These are phyloP conservation scores for Anthopleura xanthogrammica DNA, from an alignment of 92 coral and sea anemone genomes.

Conservation along the genomic window DNA sequence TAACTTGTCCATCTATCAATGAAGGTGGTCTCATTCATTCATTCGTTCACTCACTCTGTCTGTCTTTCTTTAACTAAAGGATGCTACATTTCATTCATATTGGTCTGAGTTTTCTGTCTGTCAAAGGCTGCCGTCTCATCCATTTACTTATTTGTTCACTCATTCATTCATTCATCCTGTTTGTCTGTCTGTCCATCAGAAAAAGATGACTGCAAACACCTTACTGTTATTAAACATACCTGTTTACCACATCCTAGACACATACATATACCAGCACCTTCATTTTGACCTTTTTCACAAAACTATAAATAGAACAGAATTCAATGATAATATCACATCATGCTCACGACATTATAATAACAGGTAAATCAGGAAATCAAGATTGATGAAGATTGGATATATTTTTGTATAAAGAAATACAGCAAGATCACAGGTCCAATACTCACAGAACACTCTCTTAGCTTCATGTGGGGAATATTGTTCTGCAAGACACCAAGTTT, in stretches of 20 bases:
- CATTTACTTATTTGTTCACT: too few species aligned
- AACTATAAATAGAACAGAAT: slow-evolving; percentile 31
- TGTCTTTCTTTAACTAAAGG: too few species aligned
- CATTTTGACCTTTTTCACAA: slow-evolving; percentile 46
- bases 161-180: too few species aligned
- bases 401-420: not conserved
- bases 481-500: slow-evolving; percentile 57
- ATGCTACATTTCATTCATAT: too few species aligned
- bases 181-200: too few species aligned
- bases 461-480: slow-evolving; percentile 69
- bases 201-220: not conserved
- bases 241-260: slow-evolving; percentile 79
- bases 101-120: too few species aligned
- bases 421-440: not conserved
- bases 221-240: slow-evolving; percentile 32
- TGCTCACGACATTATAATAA: not conserved
- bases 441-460: slow-evolving; percentile 82
- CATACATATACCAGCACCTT: slow-evolving; percentile 65
- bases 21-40: too few species aligned
- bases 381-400: too few species aligned
- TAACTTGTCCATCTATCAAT: too few species aligned
- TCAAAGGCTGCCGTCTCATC: too few species aligned
- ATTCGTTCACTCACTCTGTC: too few species aligned
- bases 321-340: not conserved
- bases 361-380: too few species aligned